Conservation (phyloP, 2,888 invertebrate species). For the Latrodectus elegans region DNA sequence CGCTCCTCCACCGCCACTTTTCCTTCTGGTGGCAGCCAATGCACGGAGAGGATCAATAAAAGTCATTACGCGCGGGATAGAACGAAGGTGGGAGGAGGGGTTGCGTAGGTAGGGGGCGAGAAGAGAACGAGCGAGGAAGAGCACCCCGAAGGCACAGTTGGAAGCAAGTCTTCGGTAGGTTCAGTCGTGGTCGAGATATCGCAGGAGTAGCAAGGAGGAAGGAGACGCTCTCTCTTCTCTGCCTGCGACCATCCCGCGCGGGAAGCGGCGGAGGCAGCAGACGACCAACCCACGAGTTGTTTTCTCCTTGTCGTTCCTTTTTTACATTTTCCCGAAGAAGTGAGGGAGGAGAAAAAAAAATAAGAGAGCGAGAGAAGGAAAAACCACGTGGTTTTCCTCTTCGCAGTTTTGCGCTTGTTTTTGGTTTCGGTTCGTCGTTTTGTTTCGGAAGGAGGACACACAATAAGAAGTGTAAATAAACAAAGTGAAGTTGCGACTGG, state of each 20-base stretch:
- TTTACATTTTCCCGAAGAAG: conserved; percentile 1
- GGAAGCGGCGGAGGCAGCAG: not conserved
- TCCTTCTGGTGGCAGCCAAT: conserved; percentile 65
- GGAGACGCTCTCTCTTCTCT: conserved; percentile 10
- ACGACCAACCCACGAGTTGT: too few relatives aligned
- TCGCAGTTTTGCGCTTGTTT: not conserved
- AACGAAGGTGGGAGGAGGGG: conserved; percentile 47
- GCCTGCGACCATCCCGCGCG: conserved; percentile 13
- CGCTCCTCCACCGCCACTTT: conserved; percentile 22
- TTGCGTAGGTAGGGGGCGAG: conserved; percentile 15
- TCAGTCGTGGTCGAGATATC: conserved; percentile 60
- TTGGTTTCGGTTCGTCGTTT: not conserved
- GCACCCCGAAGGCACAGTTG: conserved; percentile 16
- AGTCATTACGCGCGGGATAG: conserved; percentile 68
- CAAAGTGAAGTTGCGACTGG: conserved; percentile 54
- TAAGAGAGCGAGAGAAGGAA: conserved; percentile 6
- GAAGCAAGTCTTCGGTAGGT: conserved; percentile 9
- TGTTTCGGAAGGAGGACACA: not conserved
- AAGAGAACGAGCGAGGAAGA: conserved; percentile 31
- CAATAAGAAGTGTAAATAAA: conserved; percentile 45
- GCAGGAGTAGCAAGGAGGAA: conserved; percentile 35
- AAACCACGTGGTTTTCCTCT: conserved; percentile 11
- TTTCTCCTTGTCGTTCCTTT: not conserved
- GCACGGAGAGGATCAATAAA: conserved; percentile 68
- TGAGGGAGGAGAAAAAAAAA: not conserved